Evolutionary conservation across 2,888 invertebrate genomes (phyloP).

Genomic region (Caradrina clavipalpis): DNA sequence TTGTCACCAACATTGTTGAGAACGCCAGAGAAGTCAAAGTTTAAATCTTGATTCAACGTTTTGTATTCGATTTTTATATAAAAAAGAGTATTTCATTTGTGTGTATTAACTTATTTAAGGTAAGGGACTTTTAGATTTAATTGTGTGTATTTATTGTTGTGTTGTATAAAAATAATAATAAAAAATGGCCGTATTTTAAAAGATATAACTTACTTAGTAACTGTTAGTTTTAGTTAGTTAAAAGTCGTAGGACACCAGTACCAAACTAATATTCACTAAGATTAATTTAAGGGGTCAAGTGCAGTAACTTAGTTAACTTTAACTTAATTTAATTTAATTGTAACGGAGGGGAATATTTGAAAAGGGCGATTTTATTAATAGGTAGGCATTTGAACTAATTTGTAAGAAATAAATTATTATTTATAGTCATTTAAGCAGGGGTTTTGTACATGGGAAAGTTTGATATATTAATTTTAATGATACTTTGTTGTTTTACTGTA

Average conservation of each 20-base stretch:
- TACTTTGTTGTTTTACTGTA: slow-evolving; percentile 52
- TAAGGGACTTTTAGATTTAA: slow-evolving; percentile 48
- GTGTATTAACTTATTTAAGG: slow-evolving; percentile 56
- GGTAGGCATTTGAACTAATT: slow-evolving; percentile 58
- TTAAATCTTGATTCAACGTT: slow-evolving; percentile 48
- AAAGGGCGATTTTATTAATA: slow-evolving; percentile 45
- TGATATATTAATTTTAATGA: slow-evolving; percentile 61
- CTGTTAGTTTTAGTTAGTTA: slow-evolving; percentile 56
- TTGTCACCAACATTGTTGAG: slow-evolving; percentile 83
- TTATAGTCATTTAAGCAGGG: slow-evolving; percentile 42
- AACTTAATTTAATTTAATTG: slow-evolving; percentile 33
- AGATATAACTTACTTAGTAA: slow-evolving; percentile 63
- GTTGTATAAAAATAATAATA: slow-evolving; percentile 56
- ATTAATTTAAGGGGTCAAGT: slow-evolving; percentile 45
- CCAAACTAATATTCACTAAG: slow-evolving; percentile 85
- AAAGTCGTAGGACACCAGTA: slow-evolving; percentile 81
- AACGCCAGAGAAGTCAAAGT: slow-evolving; percentile 76
- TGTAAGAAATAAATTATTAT: slow-evolving; percentile 62
- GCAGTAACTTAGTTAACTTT: slow-evolving; percentile 13
- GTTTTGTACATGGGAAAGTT: slow-evolving; percentile 52
- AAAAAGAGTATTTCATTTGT: slow-evolving; percentile 41
- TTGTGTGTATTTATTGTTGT: slow-evolving; percentile 48
- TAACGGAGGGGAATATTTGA: slow-evolving; percentile 46
- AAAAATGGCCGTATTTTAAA: slow-evolving; percentile 75
- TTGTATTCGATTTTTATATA: slow-evolving; percentile 37